Conservation (phyloP, 2,888 invertebrate genomes). For the Rosalia funebris region DNA sequence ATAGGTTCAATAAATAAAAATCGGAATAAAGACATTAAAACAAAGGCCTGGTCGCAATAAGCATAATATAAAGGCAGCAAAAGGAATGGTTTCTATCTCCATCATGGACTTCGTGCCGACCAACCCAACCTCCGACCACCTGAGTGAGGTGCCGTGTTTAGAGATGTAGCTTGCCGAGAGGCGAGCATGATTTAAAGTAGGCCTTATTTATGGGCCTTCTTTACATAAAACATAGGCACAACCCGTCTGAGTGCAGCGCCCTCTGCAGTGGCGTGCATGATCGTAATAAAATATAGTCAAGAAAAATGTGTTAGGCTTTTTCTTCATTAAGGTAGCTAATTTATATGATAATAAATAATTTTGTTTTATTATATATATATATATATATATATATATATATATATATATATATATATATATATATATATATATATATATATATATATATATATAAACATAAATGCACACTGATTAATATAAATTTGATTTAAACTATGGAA, state of each 20-base stretch:
- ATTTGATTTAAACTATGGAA: no score
- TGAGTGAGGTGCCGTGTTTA: slow-evolving; percentile 60
- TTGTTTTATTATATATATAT: no score
- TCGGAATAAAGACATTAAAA: slow-evolving; percentile 62
- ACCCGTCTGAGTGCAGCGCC: slow-evolving; percentile 60
- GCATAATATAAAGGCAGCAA: slow-evolving; percentile 55
- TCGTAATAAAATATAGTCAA: not conserved
- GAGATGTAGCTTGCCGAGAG: slow-evolving; percentile 59
- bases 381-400: no score
- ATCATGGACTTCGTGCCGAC: slow-evolving; percentile 50
- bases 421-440: no score
- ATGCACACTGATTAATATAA: no score
- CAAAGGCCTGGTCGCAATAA: slow-evolving; percentile 56
- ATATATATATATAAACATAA: no score
- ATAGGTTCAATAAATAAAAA: slow-evolving; percentile 60
- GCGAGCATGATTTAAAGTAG: slow-evolving; percentile 62
- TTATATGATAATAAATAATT: not conserved
- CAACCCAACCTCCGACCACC: slow-evolving; percentile 54
- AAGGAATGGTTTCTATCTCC: slow-evolving; percentile 48
- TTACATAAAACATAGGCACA: slow-evolving; percentile 63
- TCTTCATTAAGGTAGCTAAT: not conserved
- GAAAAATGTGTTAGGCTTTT: not conserved
- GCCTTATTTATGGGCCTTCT: slow-evolving; percentile 61
- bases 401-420: no score
- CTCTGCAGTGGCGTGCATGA: slow-evolving; percentile 56